Conservation (phyloP, 2,888 invertebrate species). For the Steinernema hermaphroditum region DNA sequence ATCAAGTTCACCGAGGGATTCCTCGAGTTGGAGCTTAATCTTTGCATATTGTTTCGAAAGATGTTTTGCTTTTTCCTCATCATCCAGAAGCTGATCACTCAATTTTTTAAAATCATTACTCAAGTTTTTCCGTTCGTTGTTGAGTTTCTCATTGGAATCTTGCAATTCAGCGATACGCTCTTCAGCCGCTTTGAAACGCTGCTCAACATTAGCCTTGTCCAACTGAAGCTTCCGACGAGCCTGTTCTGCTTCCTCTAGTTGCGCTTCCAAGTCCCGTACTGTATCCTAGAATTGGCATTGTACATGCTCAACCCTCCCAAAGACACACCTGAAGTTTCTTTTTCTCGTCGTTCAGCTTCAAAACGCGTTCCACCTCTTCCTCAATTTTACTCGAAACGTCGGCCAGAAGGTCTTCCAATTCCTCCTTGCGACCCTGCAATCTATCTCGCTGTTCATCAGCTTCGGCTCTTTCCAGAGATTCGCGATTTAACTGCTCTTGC, state of each 20-base stretch:
- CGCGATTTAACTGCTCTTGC: conserved; percentile 91
- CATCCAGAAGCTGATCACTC: conserved; percentile 88
- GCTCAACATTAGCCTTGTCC: conserved; percentile 92
- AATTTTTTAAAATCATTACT: conserved; percentile 91
- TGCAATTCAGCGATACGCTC: conserved; percentile 81
- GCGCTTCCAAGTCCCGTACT: conserved; percentile 65
- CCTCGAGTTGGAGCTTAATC: conserved; percentile 70
- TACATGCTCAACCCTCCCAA: background rate
- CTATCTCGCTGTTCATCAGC: conserved; percentile 79
- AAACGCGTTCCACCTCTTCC: conserved; percentile 90
- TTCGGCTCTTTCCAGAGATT: conserved; percentile 93
- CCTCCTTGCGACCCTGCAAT: conserved; percentile 75
- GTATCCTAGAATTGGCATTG: too few relatives aligned
- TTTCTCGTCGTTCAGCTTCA: conserved; percentile 82
- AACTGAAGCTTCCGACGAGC: conserved; percentile 93
- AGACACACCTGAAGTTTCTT: conserved; percentile 79
- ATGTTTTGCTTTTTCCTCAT: conserved; percentile 84
- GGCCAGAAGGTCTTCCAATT: conserved; percentile 87
- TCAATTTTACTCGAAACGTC: conserved; percentile 93
- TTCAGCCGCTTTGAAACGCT: conserved; percentile 90
- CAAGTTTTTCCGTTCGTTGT: conserved; percentile 89
- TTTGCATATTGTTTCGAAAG: conserved; percentile 81
- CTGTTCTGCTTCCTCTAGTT: conserved; percentile 91
- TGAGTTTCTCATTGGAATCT: conserved; percentile 69
- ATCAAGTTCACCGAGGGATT: conserved; percentile 40